Evolutionary conservation across 1,140 invertebrate genomes (phyloP).

Genomic region (Danaus plexippus): DNA sequence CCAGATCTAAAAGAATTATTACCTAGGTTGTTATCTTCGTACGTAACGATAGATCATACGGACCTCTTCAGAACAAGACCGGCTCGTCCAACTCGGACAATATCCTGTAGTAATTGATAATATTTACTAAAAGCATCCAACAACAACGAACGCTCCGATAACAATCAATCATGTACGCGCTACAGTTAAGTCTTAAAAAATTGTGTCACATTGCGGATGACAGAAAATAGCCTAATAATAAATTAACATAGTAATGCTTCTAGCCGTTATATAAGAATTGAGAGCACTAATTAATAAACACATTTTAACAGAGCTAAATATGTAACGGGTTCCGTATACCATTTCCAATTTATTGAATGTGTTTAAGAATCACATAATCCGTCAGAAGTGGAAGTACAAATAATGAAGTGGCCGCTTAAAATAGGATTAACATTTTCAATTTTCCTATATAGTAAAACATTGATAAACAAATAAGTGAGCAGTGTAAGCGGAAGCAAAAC

Average conservation of each 20-base stretch:
- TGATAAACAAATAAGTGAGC: constrained; percentile 16
- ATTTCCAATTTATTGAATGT: too few relatives aligned
- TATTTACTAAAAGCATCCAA: too few relatives aligned
- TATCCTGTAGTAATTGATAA: too few relatives aligned
- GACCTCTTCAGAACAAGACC: too few relatives aligned
- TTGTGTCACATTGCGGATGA: constrained; percentile 64
- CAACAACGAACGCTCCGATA: constrained; percentile 1
- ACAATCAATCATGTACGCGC: constrained; percentile 66
- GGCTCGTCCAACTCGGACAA: too few relatives aligned
- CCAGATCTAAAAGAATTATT: too few relatives aligned
- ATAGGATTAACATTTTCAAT: constrained; percentile 2
- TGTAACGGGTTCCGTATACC: constrained; percentile 16
- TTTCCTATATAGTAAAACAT: constrained; percentile 1
- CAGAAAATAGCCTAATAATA: constrained; percentile 67
- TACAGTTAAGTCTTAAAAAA: constrained; percentile 67
- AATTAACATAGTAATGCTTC: constrained; percentile 65
- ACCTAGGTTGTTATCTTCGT: too few relatives aligned
- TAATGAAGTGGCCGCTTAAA: too few relatives aligned
- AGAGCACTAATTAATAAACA: constrained; percentile 56
- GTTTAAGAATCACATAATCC: too few relatives aligned
- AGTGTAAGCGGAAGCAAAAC: constrained; percentile 24
- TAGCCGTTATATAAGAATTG: constrained; percentile 62
- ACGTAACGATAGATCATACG: too few relatives aligned
- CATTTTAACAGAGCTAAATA: constrained; percentile 6
- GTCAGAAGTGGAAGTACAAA: too few relatives aligned